Evolutionary conservation across 2,113 vertebrate species (phyloP), one percentile per base, ranked within the genome.

Genomic region (Nasalis larvatus): DNA sequence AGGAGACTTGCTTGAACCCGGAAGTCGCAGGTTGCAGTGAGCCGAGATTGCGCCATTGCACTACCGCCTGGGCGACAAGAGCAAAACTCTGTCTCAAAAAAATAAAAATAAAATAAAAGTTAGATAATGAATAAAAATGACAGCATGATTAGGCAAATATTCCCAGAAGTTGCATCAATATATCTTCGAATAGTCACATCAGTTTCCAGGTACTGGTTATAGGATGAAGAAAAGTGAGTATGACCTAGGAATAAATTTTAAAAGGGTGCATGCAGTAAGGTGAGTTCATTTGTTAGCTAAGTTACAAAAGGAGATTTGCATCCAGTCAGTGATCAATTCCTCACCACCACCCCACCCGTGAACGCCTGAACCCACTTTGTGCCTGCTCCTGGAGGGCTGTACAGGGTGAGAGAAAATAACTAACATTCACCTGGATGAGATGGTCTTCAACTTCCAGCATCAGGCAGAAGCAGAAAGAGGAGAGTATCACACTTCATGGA

Each of bases 321-420:
- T 37, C 32, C 27, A 13, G 8, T 42, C 73, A 37, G 21, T 14
- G 16, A 78, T 49, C 74, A 78, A 54, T 35, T 12, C 30, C 14
- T 2, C 42, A 68, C 18, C 30, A 6, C 21, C 45, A 47, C 32
- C 40, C 3, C 6, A 23, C 7, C 32, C 0, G 4, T 35, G n/a
- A 27, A 30, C 0, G 2, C 13, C 56, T 42, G 30, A 8, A 4
- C 17, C 42, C 40, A 47, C 68, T 8, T 35, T 4, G 1, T 25
- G 30, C 27, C 74, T 14, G 17, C 12, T 45, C 58, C 4, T 1
- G 23, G 21, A 80, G 37, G 42, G 10, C 37, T 37, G 60, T 35
- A 37, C 25, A 32, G 71, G 2, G n/a, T 27, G 2, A 0, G 6
- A 40, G 27, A 35, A 54, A 54, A 42, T 13, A n/a, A 27, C 21